These are phyloP conservation scores for Leptinotarsa tumamoca DNA, from an alignment of 2,888 invertebrate genomes.

Conservation along the genomic window DNA sequence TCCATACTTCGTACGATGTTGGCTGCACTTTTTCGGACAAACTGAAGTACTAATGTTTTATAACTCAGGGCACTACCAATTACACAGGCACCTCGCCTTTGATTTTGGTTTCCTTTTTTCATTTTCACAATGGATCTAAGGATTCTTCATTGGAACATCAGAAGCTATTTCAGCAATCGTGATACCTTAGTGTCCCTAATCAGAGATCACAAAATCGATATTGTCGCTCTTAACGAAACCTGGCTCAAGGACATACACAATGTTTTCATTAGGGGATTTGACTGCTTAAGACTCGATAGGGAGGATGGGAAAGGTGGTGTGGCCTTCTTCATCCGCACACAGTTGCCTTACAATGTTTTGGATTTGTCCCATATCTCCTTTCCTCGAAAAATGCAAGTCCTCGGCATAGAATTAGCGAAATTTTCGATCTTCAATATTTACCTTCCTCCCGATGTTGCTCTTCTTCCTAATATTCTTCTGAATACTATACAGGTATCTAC, in stretches of 20 bases:
- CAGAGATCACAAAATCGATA: not conserved
- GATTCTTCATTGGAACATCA: not conserved
- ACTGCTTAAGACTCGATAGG: not conserved
- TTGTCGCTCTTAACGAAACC: not conserved
- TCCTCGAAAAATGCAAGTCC: not conserved
- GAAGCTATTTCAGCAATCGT: conserved; percentile 5
- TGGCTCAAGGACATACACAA: not conserved
- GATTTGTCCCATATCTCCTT: not conserved
- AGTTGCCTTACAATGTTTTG: not conserved
- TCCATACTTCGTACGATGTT: not conserved
- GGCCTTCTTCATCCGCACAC: not conserved
- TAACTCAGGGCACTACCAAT: not conserved
- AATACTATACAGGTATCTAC: not conserved
- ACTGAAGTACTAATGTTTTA: not conserved
- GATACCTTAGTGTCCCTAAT: conserved; percentile 1
- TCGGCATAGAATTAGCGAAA: not conserved
- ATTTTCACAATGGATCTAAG: not conserved
- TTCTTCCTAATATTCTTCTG: not conserved
- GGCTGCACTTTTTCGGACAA: not conserved
- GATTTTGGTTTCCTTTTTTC: not conserved
- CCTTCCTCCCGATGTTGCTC: not conserved
- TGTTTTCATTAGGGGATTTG: not conserved
- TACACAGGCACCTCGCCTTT: not conserved
- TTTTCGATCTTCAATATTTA: conserved; percentile 4
- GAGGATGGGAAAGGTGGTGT: not conserved